Conservation (phyloP, 2,113 vertebrate species). For the Prochilodus magdalenae region DNA sequence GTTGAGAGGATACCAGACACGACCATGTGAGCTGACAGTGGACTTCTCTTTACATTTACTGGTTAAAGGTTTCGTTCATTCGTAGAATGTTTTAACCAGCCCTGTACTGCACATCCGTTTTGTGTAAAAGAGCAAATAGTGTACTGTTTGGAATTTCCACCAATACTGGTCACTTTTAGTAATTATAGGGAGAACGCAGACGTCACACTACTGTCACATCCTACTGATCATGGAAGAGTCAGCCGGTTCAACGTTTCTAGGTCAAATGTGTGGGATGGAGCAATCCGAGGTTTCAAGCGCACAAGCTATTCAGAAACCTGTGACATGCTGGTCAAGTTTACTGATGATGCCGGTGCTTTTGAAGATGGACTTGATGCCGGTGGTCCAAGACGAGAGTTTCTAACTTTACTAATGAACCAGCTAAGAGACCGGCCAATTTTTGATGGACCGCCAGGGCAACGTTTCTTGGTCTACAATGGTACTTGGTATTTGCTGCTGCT, state of each 20-base stretch:
- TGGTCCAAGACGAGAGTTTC: slow-evolving; percentile 54
- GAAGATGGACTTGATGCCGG: slow-evolving; percentile 52
- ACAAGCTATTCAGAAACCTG: slow-evolving; percentile 47
- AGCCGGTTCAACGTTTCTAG: slow-evolving; percentile 7
- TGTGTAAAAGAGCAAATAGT: neutral
- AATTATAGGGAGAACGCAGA: slow-evolving; percentile 31
- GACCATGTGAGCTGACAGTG: slow-evolving; percentile 19
- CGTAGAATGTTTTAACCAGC: neutral
- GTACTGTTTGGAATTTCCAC: slow-evolving; percentile 23
- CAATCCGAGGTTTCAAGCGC: slow-evolving; percentile 44
- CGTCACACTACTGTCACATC: slow-evolving; percentile 45
- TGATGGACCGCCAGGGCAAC: too few relatives aligned
- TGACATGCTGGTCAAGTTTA: slow-evolving; percentile 59
- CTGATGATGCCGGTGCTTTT: slow-evolving; percentile 51
- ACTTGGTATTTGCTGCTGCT: neutral
- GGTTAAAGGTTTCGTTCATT: neutral
- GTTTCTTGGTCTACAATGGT: slow-evolving; percentile 55
- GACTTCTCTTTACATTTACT: slow-evolving; percentile 16
- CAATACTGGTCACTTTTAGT: slow-evolving; percentile 26
- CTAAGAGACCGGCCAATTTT: too few relatives aligned
- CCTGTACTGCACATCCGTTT: slow-evolving; percentile 33
- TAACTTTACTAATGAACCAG: slow-evolving; percentile 44
- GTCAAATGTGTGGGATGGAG: slow-evolving; percentile 37
- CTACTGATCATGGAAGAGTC: slow-evolving; percentile 39
- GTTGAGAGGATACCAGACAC: slow-evolving; percentile 9